Conservation (phyloP, 2,797 vertebrate genomes). For the Chiroxiphia lanceolata region DNA sequence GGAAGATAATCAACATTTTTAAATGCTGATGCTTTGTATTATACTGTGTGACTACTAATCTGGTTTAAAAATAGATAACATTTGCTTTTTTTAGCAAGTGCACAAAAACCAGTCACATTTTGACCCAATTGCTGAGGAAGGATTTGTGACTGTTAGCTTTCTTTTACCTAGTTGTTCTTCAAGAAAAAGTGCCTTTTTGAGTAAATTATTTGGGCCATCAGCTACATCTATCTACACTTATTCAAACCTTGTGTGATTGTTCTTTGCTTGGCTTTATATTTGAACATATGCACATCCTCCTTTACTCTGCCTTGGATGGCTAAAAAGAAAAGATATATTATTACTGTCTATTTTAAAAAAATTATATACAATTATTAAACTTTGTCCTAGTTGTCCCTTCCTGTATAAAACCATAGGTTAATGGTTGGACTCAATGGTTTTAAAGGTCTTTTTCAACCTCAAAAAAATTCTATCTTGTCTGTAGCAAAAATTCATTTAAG, state of each 20-base stretch:
- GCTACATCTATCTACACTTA: neutral
- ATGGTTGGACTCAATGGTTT: neutral
- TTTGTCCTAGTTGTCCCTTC: constrained; percentile 1
- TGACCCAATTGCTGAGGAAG: constrained; percentile 53
- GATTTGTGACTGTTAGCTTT: constrained; percentile 48
- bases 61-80: constrained; percentile 44
- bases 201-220: neutral
- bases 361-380: constrained; percentile 24
- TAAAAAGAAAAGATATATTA: neutral
- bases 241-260: neutral
- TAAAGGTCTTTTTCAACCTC: neutral
- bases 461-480: neutral
- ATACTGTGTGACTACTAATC: constrained; percentile 29
- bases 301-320: constrained; percentile 19
- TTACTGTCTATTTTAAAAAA: neutral
- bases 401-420: neutral
- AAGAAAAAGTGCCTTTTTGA: constrained; percentile 31
- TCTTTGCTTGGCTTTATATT: constrained; percentile 30
- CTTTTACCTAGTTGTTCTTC: constrained; percentile 41
- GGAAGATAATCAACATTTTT: constrained; percentile 22
- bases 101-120: neutral
- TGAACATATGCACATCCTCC: constrained; percentile 24
- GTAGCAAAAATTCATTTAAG: constrained; percentile 1
- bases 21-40: constrained; percentile 17
- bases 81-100: constrained; percentile 30